A percentile compares a stretch with the other conserved stretches of the same genome.
Conservation (phyloP, 2,113 vertebrate species). For the Leucopternis melanops region DNA sequence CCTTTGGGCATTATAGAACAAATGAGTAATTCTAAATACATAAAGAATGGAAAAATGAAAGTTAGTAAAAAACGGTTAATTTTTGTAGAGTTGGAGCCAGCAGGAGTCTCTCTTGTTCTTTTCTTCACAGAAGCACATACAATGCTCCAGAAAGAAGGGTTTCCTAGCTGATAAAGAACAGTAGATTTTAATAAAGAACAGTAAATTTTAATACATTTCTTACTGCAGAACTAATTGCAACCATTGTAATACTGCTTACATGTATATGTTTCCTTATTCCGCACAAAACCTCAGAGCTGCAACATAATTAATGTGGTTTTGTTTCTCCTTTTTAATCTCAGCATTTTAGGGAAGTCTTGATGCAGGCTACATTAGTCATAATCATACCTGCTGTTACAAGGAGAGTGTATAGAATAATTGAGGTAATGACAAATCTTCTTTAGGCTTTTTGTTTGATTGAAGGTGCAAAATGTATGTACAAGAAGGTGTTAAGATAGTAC, state of each 20-base stretch:
- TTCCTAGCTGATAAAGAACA: background rate
- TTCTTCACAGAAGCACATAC: background rate
- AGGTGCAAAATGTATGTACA: background rate
- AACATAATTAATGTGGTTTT: constrained; percentile 1
- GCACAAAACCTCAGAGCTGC: background rate
- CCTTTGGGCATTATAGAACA: background rate
- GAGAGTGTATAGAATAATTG: background rate
- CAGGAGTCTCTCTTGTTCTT: constrained; percentile 59
- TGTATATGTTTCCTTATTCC: constrained; percentile 31
- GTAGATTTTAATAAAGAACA: background rate
- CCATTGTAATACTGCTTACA: background rate
- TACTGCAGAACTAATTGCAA: constrained; percentile 39
- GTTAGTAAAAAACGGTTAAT: background rate
- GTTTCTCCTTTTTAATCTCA: constrained; percentile 33
- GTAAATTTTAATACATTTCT: constrained; percentile 4
- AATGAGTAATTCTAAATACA: background rate
- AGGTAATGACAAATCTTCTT: background rate
- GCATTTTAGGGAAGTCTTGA: constrained; percentile 24
- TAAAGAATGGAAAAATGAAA: background rate
- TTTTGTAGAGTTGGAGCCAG: background rate
- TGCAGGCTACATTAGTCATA: constrained; percentile 10
- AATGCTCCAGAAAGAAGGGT: background rate
- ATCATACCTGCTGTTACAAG: background rate
- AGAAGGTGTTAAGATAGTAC: background rate
- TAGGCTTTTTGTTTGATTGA: background rate